Evolutionary conservation across 2,888 invertebrate genomes (phyloP).

Genomic region (Campopleginae sp.): DNA sequence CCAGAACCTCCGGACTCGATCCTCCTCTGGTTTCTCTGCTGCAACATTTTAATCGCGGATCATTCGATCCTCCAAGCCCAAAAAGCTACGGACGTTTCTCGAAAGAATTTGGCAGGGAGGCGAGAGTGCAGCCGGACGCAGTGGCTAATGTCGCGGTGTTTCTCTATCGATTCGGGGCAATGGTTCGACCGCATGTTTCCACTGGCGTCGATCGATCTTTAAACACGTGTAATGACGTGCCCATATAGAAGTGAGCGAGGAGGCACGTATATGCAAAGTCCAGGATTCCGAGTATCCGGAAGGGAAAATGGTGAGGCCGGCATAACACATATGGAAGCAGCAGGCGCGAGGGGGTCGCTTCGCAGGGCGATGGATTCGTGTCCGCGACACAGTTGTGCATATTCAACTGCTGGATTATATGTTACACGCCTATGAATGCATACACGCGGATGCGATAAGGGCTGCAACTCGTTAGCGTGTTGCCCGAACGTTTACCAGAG

Average conservation of each 20-base stretch:
- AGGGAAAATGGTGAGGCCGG: conserved; percentile 1
- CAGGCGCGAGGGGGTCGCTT: not conserved
- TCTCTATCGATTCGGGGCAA: not conserved
- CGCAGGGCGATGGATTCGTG: conserved; percentile 31
- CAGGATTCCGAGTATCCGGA: conserved; percentile 19
- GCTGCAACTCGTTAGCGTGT: conserved; percentile 45
- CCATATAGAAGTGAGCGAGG: not conserved
- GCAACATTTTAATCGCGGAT: conserved; percentile 59
- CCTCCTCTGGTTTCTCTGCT: not conserved
- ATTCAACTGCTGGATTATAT: conserved; percentile 23
- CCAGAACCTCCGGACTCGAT: not conserved
- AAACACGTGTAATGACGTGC: conserved; percentile 38
- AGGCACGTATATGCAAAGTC: conserved; percentile 17
- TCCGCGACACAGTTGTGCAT: conserved; percentile 23
- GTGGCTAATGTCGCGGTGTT: not conserved
- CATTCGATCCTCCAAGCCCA: conserved; percentile 55
- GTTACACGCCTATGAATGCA: not conserved
- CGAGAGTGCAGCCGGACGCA: not conserved
- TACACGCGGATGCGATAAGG: not conserved
- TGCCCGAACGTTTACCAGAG: conserved; percentile 35
- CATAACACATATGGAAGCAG: not conserved
- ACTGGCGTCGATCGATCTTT: conserved; percentile 26
- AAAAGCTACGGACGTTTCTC: conserved; percentile 43
- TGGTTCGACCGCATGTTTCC: conserved; percentile 4
- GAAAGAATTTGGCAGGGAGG: conserved; percentile 28